These are phyloP conservation scores for Leucoraja erinaceus DNA, from an alignment of 2,113 vertebrate species.

Conservation along the genomic window DNA sequence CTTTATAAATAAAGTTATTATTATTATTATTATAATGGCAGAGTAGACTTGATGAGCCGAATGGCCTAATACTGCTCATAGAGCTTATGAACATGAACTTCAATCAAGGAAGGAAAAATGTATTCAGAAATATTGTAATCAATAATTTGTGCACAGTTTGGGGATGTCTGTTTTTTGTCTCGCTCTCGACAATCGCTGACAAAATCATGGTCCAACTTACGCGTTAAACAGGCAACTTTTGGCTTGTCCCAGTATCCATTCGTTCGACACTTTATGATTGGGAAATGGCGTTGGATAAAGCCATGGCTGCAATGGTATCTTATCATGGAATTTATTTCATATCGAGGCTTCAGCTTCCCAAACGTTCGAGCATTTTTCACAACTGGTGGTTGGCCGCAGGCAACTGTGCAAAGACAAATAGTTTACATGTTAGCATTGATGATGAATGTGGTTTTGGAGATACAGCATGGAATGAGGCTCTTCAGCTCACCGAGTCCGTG, in stretches of 20 bases:
- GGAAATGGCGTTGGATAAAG: constrained; percentile 89
- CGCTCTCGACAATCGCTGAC: neutral
- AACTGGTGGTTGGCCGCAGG: constrained; percentile 84
- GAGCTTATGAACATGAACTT: too few relatives aligned
- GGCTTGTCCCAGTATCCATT: constrained; percentile 87
- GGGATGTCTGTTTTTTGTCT: neutral
- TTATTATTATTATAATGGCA: too few relatives aligned
- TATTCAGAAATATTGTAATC: neutral
- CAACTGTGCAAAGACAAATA: constrained; percentile 61
- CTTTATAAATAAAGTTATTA: too few relatives aligned
- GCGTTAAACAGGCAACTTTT: constrained; percentile 86
- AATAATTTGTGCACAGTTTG: neutral
- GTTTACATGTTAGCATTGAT: neutral
- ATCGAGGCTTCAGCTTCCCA: constrained; percentile 75
- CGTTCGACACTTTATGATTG: constrained; percentile 82
- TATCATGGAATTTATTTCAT: constrained; percentile 91
- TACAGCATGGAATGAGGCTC: too few relatives aligned
- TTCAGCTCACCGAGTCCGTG: too few relatives aligned
- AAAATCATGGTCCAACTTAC: constrained; percentile 66
- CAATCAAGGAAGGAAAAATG: neutral
- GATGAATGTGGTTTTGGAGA: neutral
- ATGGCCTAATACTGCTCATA: too few relatives aligned
- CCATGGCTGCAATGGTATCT: constrained; percentile 89
- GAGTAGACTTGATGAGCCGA: too few relatives aligned
- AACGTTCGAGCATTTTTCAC: constrained; percentile 89